Evolutionary conservation across 2,113 vertebrate species (phyloP), one percentile per base, ranked within the genome.

Genomic region (Sturnus vulgaris): DNA sequence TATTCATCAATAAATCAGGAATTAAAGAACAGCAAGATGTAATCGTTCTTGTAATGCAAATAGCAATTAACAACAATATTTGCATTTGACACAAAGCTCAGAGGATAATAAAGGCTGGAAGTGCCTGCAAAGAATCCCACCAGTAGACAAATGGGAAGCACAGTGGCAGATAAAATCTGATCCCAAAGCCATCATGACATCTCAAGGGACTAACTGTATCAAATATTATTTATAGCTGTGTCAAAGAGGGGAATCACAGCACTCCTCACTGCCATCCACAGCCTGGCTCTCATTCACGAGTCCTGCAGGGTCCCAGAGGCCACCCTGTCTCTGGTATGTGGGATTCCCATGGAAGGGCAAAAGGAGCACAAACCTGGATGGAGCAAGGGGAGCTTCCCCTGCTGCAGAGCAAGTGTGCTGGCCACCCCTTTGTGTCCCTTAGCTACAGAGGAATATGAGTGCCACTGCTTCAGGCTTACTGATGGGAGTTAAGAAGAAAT

Each of bases 61-160:
- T 94, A 96, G 68, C 64, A 93, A 95, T 94, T 96, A 97, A 91
- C 82, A 84, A 57, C 44, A 83, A 46, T 89, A 96, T 95, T 95
- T 95, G 70, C 75, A 90, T 93, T 90, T 93, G 93, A 91, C 82
- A 93, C 57, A 95, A 92, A 87, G 61, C 86, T 92, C 71, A 66
- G 87, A 94, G 66, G 63, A 90, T 95, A 92, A 94, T 76, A 85
- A 65, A 77, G 68, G 27, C 63, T 95, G 85, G 39, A 93, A 90
- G 82, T 69, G 78, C 35, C 66, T 80, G 23, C 77, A 77, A 88
- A 72, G 93, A 66, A 80, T 89, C 39, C 55, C 75, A 90, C 39
- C 46, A 87, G 84, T 16, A 89, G 78, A 87, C 73, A 91, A 95
- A 94, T 52, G 30, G 27, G 66, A 90, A 88, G 37, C 47, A 52